These are phyloP conservation scores for Chitala chitala DNA, from an alignment of 2,113 vertebrate species.

Conservation along the genomic window DNA sequence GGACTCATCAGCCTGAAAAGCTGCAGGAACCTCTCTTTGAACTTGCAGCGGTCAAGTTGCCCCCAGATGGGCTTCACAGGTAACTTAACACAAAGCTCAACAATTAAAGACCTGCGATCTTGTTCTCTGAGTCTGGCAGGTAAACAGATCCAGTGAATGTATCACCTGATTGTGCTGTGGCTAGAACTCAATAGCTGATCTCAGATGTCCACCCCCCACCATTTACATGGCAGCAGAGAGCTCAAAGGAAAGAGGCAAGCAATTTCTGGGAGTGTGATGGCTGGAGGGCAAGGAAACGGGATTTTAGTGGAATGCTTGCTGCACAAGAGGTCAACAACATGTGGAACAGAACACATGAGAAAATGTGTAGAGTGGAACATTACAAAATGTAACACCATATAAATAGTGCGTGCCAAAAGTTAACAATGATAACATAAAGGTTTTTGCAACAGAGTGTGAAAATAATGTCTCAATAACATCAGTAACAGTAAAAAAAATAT, in stretches of 20 bases:
- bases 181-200: slow-evolving; percentile 51
- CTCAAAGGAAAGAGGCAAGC: background rate
- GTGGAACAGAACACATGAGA: background rate
- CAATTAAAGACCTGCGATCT: slow-evolving; percentile 53
- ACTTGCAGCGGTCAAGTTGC: slow-evolving; percentile 40
- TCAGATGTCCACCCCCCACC: slow-evolving; percentile 51
- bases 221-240: slow-evolving; percentile 8
- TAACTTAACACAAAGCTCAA: slow-evolving; percentile 47
- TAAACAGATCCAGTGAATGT: slow-evolving; percentile 56
- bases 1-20: slow-evolving; percentile 38
- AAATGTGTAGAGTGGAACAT: no score
- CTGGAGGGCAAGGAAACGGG: background rate
- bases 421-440: no score
- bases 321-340: background rate
- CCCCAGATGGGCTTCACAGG: slow-evolving; percentile 33
- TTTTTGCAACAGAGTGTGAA: no score
- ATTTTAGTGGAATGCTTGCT: background rate
- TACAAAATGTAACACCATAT: no score
- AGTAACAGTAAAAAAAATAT: no score
- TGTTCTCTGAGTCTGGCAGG: slow-evolving; percentile 57
- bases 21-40: slow-evolving; percentile 61
- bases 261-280: background rate
- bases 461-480: no score
- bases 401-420: no score
- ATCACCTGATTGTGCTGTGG: slow-evolving; percentile 55